phyloP scores from a whole-genome alignment of 2,888 invertebrate genomes.

The Microctonus hyperodae region DNA sequence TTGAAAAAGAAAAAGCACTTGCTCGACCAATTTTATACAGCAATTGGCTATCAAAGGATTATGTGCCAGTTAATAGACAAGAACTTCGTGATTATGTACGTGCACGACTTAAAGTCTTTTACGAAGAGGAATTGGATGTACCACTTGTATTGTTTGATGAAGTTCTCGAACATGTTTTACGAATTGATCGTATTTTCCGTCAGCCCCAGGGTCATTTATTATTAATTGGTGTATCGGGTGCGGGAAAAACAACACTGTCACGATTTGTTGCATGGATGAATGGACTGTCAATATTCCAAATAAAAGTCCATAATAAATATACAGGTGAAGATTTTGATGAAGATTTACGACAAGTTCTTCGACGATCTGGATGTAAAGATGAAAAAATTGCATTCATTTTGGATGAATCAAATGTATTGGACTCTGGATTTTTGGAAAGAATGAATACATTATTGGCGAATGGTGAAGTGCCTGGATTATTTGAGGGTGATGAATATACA shows the following conservation, averaged over 20 bases:
- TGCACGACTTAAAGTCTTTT: slow-evolving; percentile 96
- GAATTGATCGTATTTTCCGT: slow-evolving; percentile 98
- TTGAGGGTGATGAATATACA: slow-evolving; percentile 97
- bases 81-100: slow-evolving; percentile 96
- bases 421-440: slow-evolving; percentile 97
- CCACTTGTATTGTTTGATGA: slow-evolving; percentile 98
- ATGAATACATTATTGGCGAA: slow-evolving; percentile 99
- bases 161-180: slow-evolving; percentile 97
- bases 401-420: slow-evolving; percentile 98
- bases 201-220: slow-evolving; percentile 98
- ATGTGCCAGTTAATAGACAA: slow-evolving; percentile 94
- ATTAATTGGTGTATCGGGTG: slow-evolving; percentile 97
- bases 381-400: slow-evolving; percentile 99
- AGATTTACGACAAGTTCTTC: slow-evolving; percentile 88
- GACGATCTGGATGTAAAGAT: slow-evolving; percentile 90
- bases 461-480: slow-evolving; percentile 95
- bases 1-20: slow-evolving; percentile 86
- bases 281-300: slow-evolving; percentile 98
- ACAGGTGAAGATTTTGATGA: slow-evolving; percentile 99
- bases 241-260: slow-evolving; percentile 98
- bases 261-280: slow-evolving; percentile 99
- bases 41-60: slow-evolving; percentile 99
- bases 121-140: slow-evolving; percentile 99
- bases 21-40: slow-evolving; percentile 95
- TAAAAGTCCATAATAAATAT: slow-evolving; percentile 99